These are phyloP conservation scores for Megalops atlanticus DNA, from an alignment of 2,113 vertebrate genomes.

Conservation along the genomic window DNA sequence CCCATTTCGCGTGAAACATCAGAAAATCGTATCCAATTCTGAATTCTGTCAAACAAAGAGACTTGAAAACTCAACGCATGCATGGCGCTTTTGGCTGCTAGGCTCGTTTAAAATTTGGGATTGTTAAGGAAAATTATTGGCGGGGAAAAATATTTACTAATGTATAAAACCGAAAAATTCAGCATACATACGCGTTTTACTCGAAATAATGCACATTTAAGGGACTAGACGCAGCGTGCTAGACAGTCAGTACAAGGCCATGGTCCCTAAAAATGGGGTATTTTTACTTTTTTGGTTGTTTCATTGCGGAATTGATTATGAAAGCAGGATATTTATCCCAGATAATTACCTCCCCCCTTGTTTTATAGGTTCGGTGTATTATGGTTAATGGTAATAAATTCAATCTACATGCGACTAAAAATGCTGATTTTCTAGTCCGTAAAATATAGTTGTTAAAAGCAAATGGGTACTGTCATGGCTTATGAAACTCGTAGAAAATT, in stretches of 20 bases:
- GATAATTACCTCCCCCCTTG: too few relatives aligned
- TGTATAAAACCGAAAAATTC: constrained; percentile 6
- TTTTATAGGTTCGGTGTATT: too few relatives aligned
- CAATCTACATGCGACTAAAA: neutral
- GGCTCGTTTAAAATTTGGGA: neutral
- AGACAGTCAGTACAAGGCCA: too few relatives aligned
- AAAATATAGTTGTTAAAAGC: neutral
- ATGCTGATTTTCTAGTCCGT: neutral
- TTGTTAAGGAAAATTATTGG: too few relatives aligned
- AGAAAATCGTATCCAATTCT: neutral
- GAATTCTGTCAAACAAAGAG: neutral
- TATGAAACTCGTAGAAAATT: neutral
- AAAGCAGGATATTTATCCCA: too few relatives aligned
- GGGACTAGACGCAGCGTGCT: too few relatives aligned
- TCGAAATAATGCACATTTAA: too few relatives aligned
- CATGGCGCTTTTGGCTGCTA: too few relatives aligned
- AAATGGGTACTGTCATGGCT: neutral
- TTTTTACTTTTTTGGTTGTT: too few relatives aligned
- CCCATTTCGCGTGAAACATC: neutral
- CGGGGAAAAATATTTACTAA: neutral
- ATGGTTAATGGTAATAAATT: too few relatives aligned
- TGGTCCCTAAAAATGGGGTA: too few relatives aligned
- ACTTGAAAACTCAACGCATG: neutral
- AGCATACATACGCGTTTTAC: neutral
- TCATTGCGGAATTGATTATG: too few relatives aligned